These are phyloP conservation scores for Sebastes jordani DNA, from an alignment of 2,797 vertebrate genomes.

Conservation along the genomic window DNA sequence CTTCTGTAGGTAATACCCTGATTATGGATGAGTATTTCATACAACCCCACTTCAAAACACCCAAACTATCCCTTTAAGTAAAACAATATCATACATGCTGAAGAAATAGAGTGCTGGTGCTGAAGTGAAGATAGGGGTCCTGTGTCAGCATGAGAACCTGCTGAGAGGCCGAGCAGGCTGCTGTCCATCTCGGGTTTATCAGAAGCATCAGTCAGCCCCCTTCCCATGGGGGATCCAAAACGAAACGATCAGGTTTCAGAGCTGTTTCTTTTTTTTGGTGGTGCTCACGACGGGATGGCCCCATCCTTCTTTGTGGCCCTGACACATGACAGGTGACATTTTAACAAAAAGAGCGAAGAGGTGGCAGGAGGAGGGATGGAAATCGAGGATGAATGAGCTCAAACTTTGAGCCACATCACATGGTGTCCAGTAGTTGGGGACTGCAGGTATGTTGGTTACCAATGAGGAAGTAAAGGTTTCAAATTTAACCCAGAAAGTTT, in stretches of 20 bases:
- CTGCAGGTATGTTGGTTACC: not conserved
- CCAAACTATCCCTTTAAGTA: not conserved
- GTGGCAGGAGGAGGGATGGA: not conserved
- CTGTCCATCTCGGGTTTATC: slow-evolving; percentile 55
- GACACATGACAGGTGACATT: slow-evolving; percentile 20
- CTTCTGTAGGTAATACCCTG: too few relatives aligned
- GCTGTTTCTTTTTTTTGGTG: not conserved
- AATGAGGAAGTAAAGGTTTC: not conserved
- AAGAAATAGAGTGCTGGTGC: not conserved
- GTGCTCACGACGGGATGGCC: not conserved
- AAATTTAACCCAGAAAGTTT: not conserved
- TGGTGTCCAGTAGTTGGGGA: not conserved
- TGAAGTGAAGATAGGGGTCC: not conserved
- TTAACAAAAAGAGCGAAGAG: not conserved
- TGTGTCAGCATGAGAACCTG: slow-evolving; percentile 21
- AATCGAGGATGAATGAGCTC: not conserved
- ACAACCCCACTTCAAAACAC: too few relatives aligned
- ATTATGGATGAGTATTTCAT: too few relatives aligned
- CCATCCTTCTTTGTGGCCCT: not conserved
- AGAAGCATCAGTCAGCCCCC: slow-evolving; percentile 20
- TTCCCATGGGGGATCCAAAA: not conserved
- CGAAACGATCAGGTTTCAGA: slow-evolving; percentile 47
- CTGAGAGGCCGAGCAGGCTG: not conserved
- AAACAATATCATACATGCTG: not conserved
- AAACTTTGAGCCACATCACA: not conserved